Percentiles rank a stretch among this genome's conserved stretches.
Conservation (phyloP, 2,113 vertebrate species). For the Etheostoma spectabile region DNA sequence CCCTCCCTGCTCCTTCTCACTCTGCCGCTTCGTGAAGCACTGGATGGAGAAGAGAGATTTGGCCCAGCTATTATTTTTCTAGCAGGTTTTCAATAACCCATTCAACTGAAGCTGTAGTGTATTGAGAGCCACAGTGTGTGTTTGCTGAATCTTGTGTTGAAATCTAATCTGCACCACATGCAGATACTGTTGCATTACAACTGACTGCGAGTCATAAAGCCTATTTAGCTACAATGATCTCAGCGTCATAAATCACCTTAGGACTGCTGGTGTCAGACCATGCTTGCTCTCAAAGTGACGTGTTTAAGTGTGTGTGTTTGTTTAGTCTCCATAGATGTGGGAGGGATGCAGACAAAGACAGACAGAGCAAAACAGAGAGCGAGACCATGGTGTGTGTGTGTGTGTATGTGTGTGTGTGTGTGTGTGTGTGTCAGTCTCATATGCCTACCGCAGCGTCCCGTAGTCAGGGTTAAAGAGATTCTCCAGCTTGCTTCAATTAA, state of each 20-base stretch:
- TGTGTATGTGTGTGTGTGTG: too few relatives aligned
- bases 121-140: not conserved
- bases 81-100: slow-evolving; percentile 46
- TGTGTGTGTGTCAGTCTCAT: slow-evolving; percentile 36
- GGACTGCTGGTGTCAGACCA: slow-evolving; percentile 41
- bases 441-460: slow-evolving; percentile 72
- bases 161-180: slow-evolving; percentile 59
- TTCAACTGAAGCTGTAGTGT: slow-evolving; percentile 31
- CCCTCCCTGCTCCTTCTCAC: slow-evolving; percentile 71
- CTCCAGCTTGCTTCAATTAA: slow-evolving; percentile 82
- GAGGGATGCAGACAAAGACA: slow-evolving; percentile 53
- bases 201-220: slow-evolving; percentile 41
- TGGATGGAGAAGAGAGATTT: slow-evolving; percentile 46
- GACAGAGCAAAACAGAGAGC: slow-evolving; percentile 42
- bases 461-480: slow-evolving; percentile 66
- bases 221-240: slow-evolving; percentile 55
- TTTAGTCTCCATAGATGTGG: slow-evolving; percentile 64
- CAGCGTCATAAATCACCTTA: slow-evolving; percentile 65
- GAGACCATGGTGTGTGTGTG: slow-evolving; percentile 1
- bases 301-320: slow-evolving; percentile 65
- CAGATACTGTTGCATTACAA: slow-evolving; percentile 50
- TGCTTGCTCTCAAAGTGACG: slow-evolving; percentile 46
- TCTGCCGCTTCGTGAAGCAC: slow-evolving; percentile 27
- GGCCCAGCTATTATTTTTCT: slow-evolving; percentile 51
- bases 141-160: slow-evolving; percentile 44